Base-by-base conservation (phyloP, 2,888 invertebrate species). In the Dasysyrphus tricinctus region DNA sequence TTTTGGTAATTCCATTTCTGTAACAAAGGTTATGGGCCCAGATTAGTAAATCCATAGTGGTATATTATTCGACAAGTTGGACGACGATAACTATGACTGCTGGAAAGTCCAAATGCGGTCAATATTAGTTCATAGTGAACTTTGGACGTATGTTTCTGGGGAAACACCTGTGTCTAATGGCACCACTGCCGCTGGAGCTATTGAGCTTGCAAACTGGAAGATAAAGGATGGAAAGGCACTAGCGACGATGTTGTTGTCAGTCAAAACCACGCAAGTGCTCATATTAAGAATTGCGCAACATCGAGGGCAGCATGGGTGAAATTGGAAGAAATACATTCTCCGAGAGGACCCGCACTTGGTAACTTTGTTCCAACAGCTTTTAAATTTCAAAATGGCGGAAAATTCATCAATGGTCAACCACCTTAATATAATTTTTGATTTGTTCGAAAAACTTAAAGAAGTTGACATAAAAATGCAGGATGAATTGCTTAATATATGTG, bases 301-400 rank as follows among this genome's bases (percentile, higher is more conserved):
- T n/a, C n/a, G n/a, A n/a, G 11, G 11, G 19, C 11, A 49, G 49
- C 19, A 49, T 49, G 49, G 49, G 11, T 11, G 9, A 49, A 49
- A 19, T 49, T 49, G 11, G 19, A 49, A 49, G 49, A 49, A 11
- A 3, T 24, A 5, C n/a, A 49, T 49, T 49, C 49, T 19, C 32
- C 34, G 54, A 24, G n/a, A n/a, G n/a, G n/a, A n/a, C n/a, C n/a
- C n/a, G n/a, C n/a, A n/a, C n/a, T n/a, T n/a, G 42, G n/a, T 44
- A 44, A 44, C 42, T n/a, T 44, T n/a, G 6, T n/a, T 44, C 42
- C 42, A 44, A 56, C 32, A n/a, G n/a, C n/a, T n/a, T n/a, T n/a
- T n/a, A 56, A 32, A 14, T 32, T 32, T 56, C 32, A 56, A 34
- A 69, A 54, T 54, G 69, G 19, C 51, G 3, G 49, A 69, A 16